Evolutionary conservation across 2,888 invertebrate species (phyloP).

Genomic region (Tetragnatha montana): DNA sequence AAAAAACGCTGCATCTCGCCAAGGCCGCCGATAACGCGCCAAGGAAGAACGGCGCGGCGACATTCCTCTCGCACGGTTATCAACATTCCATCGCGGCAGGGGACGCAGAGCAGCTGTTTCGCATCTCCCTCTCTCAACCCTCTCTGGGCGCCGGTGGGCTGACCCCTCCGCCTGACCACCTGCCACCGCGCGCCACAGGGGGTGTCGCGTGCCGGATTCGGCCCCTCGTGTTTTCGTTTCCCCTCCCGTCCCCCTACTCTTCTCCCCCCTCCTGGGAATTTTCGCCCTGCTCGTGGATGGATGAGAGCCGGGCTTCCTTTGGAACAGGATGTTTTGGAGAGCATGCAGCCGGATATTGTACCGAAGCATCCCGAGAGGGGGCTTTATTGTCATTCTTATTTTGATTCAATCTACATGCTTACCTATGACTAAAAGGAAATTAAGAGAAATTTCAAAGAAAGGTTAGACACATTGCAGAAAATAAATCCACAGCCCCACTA

Average conservation of each 20-base stretch:
- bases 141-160: constrained; percentile 57
- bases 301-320: background rate
- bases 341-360: background rate
- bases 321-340: background rate
- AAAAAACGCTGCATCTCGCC: constrained; percentile 2
- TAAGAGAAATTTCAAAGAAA: too few species aligned
- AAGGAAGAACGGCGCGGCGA: background rate
- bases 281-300: background rate
- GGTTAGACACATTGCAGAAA: too few species aligned
- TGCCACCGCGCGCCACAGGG: constrained; percentile 56
- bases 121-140: constrained; percentile 42
- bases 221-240: constrained; percentile 8
- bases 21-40: constrained; percentile 10
- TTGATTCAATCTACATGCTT: background rate
- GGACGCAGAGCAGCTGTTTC: constrained; percentile 61
- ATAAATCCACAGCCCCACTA: too few species aligned
- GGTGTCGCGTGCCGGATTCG: constrained; percentile 68
- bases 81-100: constrained; percentile 68
- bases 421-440: too few species aligned
- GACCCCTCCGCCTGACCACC: constrained; percentile 63
- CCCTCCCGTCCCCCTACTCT: too few species aligned
- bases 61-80: constrained; percentile 62
- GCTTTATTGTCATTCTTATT: background rate
- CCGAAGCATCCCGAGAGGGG: background rate
- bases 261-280: constrained; percentile 11